These are phyloP conservation scores for Epinotia ramella DNA, from an alignment of 2,888 invertebrate species.

Conservation along the genomic window DNA sequence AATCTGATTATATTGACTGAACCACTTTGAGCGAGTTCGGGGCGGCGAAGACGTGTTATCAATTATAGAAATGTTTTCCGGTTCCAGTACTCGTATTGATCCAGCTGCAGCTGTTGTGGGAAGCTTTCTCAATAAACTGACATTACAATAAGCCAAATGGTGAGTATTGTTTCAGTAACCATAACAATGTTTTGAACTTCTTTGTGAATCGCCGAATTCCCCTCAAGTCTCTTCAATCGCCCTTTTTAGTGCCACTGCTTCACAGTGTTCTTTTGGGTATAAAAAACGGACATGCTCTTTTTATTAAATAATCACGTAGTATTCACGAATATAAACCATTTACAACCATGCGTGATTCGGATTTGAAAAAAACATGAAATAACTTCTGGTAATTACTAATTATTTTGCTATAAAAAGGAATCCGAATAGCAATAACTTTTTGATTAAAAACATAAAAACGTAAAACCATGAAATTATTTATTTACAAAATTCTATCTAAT, in stretches of 20 bases:
- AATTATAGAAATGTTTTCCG: constrained; percentile 54
- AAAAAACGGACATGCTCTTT: too few relatives aligned
- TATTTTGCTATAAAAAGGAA: too few relatives aligned
- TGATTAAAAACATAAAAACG: too few relatives aligned
- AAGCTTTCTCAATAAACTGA: constrained; percentile 49
- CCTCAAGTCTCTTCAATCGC: background rate
- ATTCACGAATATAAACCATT: too few relatives aligned
- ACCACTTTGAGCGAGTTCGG: constrained; percentile 56
- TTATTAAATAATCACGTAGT: too few relatives aligned
- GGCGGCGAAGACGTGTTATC: constrained; percentile 49
- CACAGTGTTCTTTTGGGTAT: too few relatives aligned
- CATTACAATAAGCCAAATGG: constrained; percentile 57
- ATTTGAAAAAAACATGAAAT: too few relatives aligned
- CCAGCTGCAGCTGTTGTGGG: constrained; percentile 48
- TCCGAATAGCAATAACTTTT: too few relatives aligned
- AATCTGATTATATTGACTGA: constrained; percentile 49
- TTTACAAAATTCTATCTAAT: too few relatives aligned
- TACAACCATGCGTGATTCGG: too few relatives aligned
- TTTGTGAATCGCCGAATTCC: constrained; percentile 2
- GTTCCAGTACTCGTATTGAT: constrained; percentile 54
- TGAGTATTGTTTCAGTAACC: constrained; percentile 48
- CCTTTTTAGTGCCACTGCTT: background rate
- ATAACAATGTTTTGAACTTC: constrained; percentile 29
- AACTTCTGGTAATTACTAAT: too few relatives aligned
- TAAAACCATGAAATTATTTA: too few relatives aligned